A percentile compares a stretch with the other conserved stretches of the same genome.
These are phyloP conservation scores for Anguilla japonica DNA, from an alignment of 2,113 vertebrate species.

Conservation along the genomic window DNA sequence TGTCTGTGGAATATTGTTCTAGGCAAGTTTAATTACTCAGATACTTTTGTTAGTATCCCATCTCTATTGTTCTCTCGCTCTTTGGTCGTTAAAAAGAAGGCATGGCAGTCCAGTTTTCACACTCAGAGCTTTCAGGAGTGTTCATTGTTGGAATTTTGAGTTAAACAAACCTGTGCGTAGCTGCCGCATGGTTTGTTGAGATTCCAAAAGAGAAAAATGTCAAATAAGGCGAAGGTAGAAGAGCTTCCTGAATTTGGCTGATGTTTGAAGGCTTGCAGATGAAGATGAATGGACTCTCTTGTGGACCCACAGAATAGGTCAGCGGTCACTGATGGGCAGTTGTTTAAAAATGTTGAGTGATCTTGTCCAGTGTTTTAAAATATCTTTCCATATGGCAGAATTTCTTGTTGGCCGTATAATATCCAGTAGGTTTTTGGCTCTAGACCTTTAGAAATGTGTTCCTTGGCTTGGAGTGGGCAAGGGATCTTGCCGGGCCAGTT, in stretches of 20 bases:
- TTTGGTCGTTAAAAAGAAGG: neutral
- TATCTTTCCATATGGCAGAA: neutral
- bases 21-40: slow-evolving; percentile 8
- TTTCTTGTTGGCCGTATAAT: neutral
- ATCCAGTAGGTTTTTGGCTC: neutral
- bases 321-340: too few species aligned
- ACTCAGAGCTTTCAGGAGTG: neutral
- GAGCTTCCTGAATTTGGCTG: neutral
- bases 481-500: neutral
- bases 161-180: neutral
- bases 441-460: neutral
- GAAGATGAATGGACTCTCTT: too few species aligned
- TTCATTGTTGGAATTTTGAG: neutral
- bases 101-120: neutral
- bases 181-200: neutral
- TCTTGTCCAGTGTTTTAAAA: neutral
- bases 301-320: too few species aligned
- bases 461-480: neutral
- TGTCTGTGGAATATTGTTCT: neutral
- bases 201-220: neutral
- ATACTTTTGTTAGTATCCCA: neutral
- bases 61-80: neutral
- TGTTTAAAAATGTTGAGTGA: too few species aligned
- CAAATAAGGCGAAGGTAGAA: neutral
- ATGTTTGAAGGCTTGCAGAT: neutral